A percentile compares a stretch with the other conserved stretches of the same genome.
These are phyloP conservation scores for Paratilapia polleni DNA, from an alignment of 2,113 vertebrate genomes.

Conservation along the genomic window DNA sequence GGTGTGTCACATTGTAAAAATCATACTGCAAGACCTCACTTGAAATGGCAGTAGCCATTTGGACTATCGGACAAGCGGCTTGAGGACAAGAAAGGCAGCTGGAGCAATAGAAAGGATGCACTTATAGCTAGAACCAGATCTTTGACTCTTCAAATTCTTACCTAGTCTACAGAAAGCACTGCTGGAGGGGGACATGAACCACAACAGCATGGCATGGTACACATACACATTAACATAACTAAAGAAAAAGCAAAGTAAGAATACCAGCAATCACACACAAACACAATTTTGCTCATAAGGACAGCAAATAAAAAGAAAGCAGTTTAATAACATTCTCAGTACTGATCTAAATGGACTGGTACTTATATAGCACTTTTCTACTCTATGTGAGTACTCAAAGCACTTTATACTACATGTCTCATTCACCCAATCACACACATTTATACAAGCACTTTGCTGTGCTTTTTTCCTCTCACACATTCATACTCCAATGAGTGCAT, in stretches of 20 bases:
- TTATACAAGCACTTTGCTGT: too few species aligned
- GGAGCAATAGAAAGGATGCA: neutral
- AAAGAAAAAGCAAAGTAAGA: neutral
- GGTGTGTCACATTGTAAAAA: slow-evolving; percentile 51
- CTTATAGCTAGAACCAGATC: slow-evolving; percentile 42
- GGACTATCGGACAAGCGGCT: slow-evolving; percentile 54
- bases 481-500: too few species aligned
- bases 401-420: too few species aligned
- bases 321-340: slow-evolving; percentile 3
- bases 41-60: slow-evolving; percentile 46
- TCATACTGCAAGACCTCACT: slow-evolving; percentile 36
- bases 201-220: slow-evolving; percentile 18
- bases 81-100: slow-evolving; percentile 11
- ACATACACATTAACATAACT: slow-evolving; percentile 32
- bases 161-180: slow-evolving; percentile 43
- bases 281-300: neutral
- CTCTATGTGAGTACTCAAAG: too few species aligned
- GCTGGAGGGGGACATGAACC: slow-evolving; percentile 44
- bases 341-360: too few species aligned
- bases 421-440: too few species aligned
- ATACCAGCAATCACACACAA: neutral
- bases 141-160: slow-evolving; percentile 60
- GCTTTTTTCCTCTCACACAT: too few species aligned
- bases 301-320: slow-evolving; percentile 41
- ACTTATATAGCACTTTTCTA: too few species aligned